These are phyloP conservation scores for Conomelus anceps DNA, from an alignment of 2,888 invertebrate species.

Conservation along the genomic window DNA sequence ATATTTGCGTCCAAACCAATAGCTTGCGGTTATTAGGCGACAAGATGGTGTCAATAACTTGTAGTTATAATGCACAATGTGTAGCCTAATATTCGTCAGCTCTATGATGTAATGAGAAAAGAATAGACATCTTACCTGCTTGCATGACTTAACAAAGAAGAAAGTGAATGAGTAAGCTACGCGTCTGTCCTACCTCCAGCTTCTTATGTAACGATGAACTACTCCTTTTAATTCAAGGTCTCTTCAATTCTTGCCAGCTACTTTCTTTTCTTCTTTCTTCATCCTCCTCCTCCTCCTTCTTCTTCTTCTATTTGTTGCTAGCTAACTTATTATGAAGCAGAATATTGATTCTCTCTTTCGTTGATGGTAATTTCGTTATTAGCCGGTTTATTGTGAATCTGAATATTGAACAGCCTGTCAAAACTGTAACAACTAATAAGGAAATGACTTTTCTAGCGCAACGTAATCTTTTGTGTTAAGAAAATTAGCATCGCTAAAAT, in stretches of 20 bases:
- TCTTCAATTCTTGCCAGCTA: background rate
- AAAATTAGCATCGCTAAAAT: too few relatives aligned
- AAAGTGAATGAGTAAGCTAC: background rate
- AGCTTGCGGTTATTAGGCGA: background rate
- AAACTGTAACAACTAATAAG: too few relatives aligned
- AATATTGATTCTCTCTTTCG: too few relatives aligned
- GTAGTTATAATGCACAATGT: background rate
- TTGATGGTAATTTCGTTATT: too few relatives aligned
- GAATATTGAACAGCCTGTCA: too few relatives aligned
- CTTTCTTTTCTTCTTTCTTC: background rate
- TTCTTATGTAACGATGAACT: background rate
- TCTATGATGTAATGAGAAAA: background rate
- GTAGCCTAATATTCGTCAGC: background rate
- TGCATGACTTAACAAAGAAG: background rate
- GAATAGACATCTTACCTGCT: background rate
- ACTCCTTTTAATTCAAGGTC: background rate
- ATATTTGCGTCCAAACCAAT: background rate
- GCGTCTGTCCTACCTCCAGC: background rate
- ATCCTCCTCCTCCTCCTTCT: background rate
- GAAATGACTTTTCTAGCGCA: too few relatives aligned
- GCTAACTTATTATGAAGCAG: too few relatives aligned
- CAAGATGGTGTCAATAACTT: background rate
- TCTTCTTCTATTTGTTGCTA: too few relatives aligned
- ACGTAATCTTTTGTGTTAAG: too few relatives aligned
- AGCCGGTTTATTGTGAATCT: too few relatives aligned